Percentiles rank a stretch among this genome's conserved stretches.
These are phyloP conservation scores for Sturmia bella DNA, from an alignment of 2,888 invertebrate genomes.

Conservation along the genomic window DNA sequence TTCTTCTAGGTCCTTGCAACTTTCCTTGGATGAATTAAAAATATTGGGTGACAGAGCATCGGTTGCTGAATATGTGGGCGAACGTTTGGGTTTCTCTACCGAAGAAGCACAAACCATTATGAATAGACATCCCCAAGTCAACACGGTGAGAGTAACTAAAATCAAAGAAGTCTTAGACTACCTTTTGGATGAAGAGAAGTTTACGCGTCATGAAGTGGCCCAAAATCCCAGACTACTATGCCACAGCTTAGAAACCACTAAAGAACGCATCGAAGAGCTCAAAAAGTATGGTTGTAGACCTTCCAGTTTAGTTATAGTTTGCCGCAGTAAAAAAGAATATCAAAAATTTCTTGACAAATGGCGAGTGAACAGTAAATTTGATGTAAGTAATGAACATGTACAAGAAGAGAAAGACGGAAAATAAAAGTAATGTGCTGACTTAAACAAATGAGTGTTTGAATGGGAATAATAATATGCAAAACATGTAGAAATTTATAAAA, in stretches of 20 bases:
- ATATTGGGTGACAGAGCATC: constrained; percentile 83
- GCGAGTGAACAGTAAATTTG: constrained; percentile 64
- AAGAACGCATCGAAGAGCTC: constrained; percentile 83
- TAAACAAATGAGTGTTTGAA: too few relatives aligned
- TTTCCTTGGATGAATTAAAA: constrained; percentile 79
- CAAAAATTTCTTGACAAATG: constrained; percentile 82
- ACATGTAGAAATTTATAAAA: too few relatives aligned
- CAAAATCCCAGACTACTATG: constrained; percentile 83
- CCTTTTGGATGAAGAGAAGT: constrained; percentile 83
- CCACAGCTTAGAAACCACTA: constrained; percentile 84
- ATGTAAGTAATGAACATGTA: not conserved
- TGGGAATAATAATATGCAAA: too few relatives aligned
- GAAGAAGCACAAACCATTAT: constrained; percentile 83
- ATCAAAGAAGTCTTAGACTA: constrained; percentile 85
- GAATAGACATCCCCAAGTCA: constrained; percentile 83
- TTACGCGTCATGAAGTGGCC: constrained; percentile 83
- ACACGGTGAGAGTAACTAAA: constrained; percentile 84
- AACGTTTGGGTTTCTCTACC: constrained; percentile 82
- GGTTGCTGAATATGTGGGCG: constrained; percentile 83
- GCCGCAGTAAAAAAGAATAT: constrained; percentile 84
- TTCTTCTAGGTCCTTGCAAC: constrained; percentile 76
- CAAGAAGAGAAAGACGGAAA: not conserved
- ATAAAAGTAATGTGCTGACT: not conserved
- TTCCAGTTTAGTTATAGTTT: constrained; percentile 83
- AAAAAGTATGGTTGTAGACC: constrained; percentile 82